Evolutionary conservation across 2,797 vertebrate species (phyloP).

Genomic region (Falco cherrug): DNA sequence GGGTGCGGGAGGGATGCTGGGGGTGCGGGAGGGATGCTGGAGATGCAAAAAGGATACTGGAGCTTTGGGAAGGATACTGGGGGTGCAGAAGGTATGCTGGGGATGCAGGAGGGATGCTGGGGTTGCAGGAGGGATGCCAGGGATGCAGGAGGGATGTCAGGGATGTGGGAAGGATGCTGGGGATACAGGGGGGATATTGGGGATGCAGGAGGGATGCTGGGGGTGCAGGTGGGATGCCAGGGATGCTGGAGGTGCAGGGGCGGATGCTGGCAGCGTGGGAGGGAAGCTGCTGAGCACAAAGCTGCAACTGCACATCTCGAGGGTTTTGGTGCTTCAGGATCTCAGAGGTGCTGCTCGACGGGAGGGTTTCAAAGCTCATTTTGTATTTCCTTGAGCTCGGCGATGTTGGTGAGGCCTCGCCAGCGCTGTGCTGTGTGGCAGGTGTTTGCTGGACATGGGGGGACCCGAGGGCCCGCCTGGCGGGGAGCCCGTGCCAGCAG

Average conservation of each 20-base stretch:
- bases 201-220: not conserved
- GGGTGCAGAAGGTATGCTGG: not conserved
- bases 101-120: not conserved
- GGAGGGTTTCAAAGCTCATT: not conserved
- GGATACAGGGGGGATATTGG: not conserved
- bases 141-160: fast-evolving
- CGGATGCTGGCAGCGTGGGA: not conserved
- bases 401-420: not conserved
- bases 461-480: not conserved
- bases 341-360: fast-evolving
- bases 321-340: not conserved
- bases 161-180: not conserved
- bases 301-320: fast-evolving
- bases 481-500: not conserved
- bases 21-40: too few relatives aligned
- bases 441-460: not conserved
- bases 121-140: not conserved
- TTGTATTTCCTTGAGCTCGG: not conserved
- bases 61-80: not conserved
- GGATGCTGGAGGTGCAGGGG: not conserved
- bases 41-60: not conserved
- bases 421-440: not conserved
- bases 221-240: not conserved
- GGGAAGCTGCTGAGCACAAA: not conserved
- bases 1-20: not conserved